Percentiles rank a stretch among this genome's conserved stretches.
Evolutionary conservation across 2,797 vertebrate species (phyloP).

Genomic region (Furcifer pardalis): DNA sequence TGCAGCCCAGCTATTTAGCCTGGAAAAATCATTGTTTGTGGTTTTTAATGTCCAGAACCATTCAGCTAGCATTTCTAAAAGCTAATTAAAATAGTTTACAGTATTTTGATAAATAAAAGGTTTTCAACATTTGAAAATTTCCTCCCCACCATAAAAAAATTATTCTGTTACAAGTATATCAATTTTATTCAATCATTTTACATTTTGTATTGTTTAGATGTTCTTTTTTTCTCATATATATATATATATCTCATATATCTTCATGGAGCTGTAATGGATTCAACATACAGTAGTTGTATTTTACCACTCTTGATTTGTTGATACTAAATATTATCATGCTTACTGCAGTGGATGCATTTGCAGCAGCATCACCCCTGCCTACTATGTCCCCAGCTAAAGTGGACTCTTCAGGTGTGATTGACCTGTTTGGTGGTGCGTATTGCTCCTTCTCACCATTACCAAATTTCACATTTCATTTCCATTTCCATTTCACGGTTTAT

Average conservation of each 20-base stretch:
- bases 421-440: constrained; percentile 98
- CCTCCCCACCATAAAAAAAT: too few species aligned
- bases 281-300: constrained; percentile 66
- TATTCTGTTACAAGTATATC: too few species aligned
- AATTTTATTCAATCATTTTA: not conserved
- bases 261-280: constrained; percentile 1
- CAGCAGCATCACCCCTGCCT: constrained; percentile 79
- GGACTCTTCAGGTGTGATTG: constrained; percentile 90
- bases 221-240: too few species aligned
- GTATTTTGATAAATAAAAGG: too few species aligned
- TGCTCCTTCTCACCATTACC: constrained; percentile 67
- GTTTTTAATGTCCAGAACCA: too few species aligned
- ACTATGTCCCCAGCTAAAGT: constrained; percentile 88
- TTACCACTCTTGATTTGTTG: constrained; percentile 54
- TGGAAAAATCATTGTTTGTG: too few species aligned
- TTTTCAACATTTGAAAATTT: too few species aligned
- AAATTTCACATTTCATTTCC: constrained; percentile 63
- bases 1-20: too few species aligned
- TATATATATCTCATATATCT: too few species aligned
- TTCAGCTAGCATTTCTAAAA: too few species aligned
- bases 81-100: too few species aligned
- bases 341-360: constrained; percentile 86
- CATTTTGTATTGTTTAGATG: not conserved
- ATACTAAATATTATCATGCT: constrained; percentile 73
- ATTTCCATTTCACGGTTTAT: constrained; percentile 47